phyloP scores from a whole-genome alignment of 2,113 vertebrate species.

The Potamarius usumacintae region DNA sequence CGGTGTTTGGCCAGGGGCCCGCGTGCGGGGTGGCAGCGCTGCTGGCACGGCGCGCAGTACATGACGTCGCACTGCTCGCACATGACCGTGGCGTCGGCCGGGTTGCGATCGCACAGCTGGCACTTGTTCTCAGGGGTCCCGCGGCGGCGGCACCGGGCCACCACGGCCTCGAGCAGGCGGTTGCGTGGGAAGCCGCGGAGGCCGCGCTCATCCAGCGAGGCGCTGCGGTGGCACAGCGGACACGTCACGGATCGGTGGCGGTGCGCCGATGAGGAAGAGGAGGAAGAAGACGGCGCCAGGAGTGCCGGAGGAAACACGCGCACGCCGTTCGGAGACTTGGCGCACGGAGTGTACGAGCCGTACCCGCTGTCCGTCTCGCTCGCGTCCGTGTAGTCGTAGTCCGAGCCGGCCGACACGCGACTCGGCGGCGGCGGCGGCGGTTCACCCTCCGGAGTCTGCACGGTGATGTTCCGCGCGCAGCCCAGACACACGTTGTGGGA shows the following conservation, averaged over 20 bases:
- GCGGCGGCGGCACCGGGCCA: conserved; percentile 78
- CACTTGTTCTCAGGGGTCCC: conserved; percentile 63
- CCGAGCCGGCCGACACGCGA: conserved; percentile 76
- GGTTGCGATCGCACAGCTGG: conserved; percentile 78
- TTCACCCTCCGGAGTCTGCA: conserved; percentile 90
- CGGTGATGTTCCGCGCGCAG: conserved; percentile 92
- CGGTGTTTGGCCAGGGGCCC: conserved; percentile 93
- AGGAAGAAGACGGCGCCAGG: conserved; percentile 56
- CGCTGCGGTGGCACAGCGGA: conserved; percentile 94
- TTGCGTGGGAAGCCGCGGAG: conserved; percentile 91
- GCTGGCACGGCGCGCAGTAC: conserved; percentile 90
- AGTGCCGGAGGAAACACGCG: conserved; percentile 82
- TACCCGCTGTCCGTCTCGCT: conserved; percentile 98
- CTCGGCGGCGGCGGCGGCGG: conserved; percentile 69
- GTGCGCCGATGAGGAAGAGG: background rate
- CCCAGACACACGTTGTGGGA: conserved; percentile 91
- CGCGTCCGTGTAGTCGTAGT: conserved; percentile 80
- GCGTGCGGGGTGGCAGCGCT: conserved; percentile 90
- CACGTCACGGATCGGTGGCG: conserved; percentile 89
- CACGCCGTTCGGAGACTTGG: conserved; percentile 91
- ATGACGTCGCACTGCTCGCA: conserved; percentile 92
- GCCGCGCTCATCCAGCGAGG: conserved; percentile 89
- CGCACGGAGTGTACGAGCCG: conserved; percentile 92
- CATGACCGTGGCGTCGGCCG: conserved; percentile 75
- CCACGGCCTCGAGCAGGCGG: conserved; percentile 90